Evolutionary conservation across 2,113 vertebrate species (phyloP).

Genomic region (Antechinus stuartii): DNA sequence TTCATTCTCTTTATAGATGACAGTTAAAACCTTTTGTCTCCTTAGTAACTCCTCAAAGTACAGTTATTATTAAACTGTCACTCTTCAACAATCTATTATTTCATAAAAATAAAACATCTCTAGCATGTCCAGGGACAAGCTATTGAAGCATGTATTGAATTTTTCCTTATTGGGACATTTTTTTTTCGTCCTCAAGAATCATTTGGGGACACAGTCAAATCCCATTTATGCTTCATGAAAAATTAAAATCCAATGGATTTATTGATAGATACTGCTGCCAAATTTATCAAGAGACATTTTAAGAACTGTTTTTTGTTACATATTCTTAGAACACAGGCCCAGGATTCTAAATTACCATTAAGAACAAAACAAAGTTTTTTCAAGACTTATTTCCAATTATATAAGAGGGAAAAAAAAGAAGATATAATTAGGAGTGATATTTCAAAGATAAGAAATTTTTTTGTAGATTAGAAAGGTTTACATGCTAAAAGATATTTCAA

Average conservation of each 20-base stretch:
- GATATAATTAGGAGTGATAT: neutral
- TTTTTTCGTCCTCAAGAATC: neutral
- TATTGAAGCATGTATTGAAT: neutral
- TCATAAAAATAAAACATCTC: neutral
- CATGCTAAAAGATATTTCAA: neutral
- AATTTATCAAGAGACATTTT: neutral
- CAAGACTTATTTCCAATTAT: neutral
- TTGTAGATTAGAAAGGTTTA: neutral
- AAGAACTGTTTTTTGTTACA: neutral
- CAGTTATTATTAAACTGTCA: neutral
- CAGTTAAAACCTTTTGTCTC: neutral
- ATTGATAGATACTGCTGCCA: neutral
- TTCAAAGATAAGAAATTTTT: neutral
- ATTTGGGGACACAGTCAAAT: neutral
- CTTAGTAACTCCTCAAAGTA: neutral
- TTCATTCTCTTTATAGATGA: neutral
- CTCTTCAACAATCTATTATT: neutral
- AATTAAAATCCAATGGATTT: neutral
- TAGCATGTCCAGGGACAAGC: neutral
- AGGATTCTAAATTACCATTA: neutral
- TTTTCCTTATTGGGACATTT: neutral
- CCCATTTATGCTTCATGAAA: neutral
- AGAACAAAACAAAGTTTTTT: neutral
- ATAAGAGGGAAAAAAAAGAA: neutral
- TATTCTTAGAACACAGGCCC: neutral